Percentiles rank a stretch among this genome's conserved stretches.
phyloP scores from a whole-genome alignment of 1,140 invertebrate genomes.

The Microplitis demolitor region DNA sequence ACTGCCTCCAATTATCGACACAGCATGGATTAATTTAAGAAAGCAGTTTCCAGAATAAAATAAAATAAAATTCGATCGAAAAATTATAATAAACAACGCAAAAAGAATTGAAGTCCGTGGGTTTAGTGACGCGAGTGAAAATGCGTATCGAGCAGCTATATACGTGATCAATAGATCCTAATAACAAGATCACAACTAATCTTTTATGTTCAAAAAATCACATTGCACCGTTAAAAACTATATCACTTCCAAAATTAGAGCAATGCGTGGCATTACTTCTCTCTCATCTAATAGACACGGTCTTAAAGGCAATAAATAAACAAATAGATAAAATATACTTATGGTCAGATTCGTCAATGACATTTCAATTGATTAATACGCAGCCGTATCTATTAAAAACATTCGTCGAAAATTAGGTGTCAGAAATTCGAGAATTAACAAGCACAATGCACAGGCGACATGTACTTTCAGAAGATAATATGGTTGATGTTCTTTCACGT shows the following conservation, averaged over 20 bases:
- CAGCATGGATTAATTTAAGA: slow-evolving; percentile 31
- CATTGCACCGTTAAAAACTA: slow-evolving; percentile 12
- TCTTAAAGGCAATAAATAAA: not conserved
- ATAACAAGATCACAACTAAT: not conserved
- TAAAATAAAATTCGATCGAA: not conserved
- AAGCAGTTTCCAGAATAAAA: slow-evolving; percentile 19
- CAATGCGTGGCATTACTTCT: slow-evolving; percentile 4
- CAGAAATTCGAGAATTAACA: slow-evolving; percentile 14
- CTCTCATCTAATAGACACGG: not conserved
- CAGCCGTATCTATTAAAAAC: not conserved
- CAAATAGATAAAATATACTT: not conserved
- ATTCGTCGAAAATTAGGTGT: not conserved
- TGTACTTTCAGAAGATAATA: slow-evolving; percentile 47
- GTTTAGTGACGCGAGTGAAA: slow-evolving; percentile 47
- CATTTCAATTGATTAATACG: not conserved
- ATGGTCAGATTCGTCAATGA: not conserved
- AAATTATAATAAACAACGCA: not conserved
- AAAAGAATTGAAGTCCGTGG: slow-evolving; percentile 38
- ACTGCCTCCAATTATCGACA: slow-evolving; percentile 15
- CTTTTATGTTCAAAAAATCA: slow-evolving; percentile 19
- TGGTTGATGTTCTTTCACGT: not conserved
- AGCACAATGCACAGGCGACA: slow-evolving; percentile 37
- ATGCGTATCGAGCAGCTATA: slow-evolving; percentile 45
- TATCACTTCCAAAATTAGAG: slow-evolving; percentile 19
- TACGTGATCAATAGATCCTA: not conserved